phyloP scores from a whole-genome alignment of 53 echinoderm and acorn worm genomes.

The Patiria pectinifera region DNA sequence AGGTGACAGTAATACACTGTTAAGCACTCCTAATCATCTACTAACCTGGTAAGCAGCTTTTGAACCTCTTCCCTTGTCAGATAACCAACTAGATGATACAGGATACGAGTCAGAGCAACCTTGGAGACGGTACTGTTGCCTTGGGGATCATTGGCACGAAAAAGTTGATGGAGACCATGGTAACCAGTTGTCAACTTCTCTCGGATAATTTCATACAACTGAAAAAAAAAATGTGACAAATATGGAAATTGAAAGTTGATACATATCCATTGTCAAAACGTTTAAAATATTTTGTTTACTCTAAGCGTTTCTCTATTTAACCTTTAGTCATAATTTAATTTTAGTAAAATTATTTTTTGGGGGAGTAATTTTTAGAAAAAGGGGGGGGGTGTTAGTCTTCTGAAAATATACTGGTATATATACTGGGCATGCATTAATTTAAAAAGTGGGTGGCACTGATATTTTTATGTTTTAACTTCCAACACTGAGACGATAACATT shows the following conservation, averaged over 20 bases:
- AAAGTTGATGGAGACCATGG: constrained; percentile 83
- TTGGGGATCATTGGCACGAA: constrained; percentile 87
- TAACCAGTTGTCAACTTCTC: constrained; percentile 80
- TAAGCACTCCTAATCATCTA: neutral
- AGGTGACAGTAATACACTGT: too few species aligned
- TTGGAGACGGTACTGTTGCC: constrained; percentile 85
- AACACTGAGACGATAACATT: too few species aligned
- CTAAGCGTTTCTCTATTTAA: too few species aligned
- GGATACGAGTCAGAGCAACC: constrained; percentile 81
- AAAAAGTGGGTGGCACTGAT: too few species aligned
- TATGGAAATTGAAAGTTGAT: neutral
- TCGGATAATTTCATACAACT: constrained; percentile 83
- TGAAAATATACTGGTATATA: too few species aligned
- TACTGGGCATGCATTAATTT: too few species aligned
- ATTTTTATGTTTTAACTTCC: neutral
- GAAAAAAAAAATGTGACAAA: constrained; percentile 10
- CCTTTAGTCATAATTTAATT: too few species aligned
- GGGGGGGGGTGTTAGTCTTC: too few species aligned
- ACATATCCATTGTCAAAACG: neutral
- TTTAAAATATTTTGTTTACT: neutral
- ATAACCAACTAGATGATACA: constrained; percentile 89
- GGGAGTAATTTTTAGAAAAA: too few species aligned
- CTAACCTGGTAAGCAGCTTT: constrained; percentile 27
- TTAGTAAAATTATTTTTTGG: too few species aligned
- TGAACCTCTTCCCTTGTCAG: constrained; percentile 81